These are phyloP conservation scores for Melitaea cinxia DNA, from an alignment of 1,140 invertebrate genomes.

Conservation along the genomic window DNA sequence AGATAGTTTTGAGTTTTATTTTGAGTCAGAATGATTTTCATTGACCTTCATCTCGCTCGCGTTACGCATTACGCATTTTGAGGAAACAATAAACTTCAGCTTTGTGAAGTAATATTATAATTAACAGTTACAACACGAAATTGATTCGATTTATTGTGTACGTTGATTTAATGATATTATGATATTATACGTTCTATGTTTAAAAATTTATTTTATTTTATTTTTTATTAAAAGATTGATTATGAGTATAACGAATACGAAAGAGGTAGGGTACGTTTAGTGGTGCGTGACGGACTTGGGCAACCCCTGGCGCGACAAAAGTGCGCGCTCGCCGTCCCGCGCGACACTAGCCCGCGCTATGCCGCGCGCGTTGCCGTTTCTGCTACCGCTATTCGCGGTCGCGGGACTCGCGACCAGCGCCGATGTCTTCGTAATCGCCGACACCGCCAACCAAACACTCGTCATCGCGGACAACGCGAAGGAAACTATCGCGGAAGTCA, in stretches of 20 bases:
- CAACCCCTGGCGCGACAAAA: constrained; percentile 66
- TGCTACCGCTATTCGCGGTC: constrained; percentile 48
- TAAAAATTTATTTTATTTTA: too few relatives aligned
- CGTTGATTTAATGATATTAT: constrained; percentile 2
- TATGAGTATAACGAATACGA: constrained; percentile 26
- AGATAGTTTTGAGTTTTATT: too few relatives aligned
- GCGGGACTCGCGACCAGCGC: constrained; percentile 35
- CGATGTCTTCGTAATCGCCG: constrained; percentile 47
- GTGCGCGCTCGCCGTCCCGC: constrained; percentile 54
- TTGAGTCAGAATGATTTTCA: neutral
- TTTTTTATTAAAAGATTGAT: constrained; percentile 20
- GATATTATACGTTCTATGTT: constrained; percentile 11
- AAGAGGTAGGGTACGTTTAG: constrained; percentile 35
- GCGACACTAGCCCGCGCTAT: constrained; percentile 72
- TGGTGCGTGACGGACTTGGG: constrained; percentile 55
- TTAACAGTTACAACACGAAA: neutral
- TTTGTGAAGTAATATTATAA: neutral
- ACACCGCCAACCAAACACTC: constrained; percentile 38
- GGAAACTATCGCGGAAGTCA: constrained; percentile 40
- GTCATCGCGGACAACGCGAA: constrained; percentile 38
- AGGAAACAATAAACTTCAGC: neutral
- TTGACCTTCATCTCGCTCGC: neutral
- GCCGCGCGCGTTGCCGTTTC: constrained; percentile 56
- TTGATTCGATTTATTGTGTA: constrained; percentile 3
- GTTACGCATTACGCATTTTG: neutral